These are phyloP conservation scores for Tenebrio molitor DNA, from an alignment of 1,140 invertebrate species.

Conservation along the genomic window DNA sequence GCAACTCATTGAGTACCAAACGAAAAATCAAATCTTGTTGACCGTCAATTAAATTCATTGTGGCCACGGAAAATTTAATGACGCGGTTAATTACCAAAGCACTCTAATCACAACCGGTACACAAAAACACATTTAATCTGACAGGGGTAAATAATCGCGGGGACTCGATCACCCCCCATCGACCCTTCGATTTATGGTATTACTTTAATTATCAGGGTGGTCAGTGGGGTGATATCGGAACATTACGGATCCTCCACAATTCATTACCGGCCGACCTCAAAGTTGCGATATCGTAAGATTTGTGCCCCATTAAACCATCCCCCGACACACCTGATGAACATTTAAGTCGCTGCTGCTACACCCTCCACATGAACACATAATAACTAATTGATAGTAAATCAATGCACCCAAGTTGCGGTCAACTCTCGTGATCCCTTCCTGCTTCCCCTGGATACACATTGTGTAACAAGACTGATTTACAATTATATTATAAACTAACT, in stretches of 20 bases:
- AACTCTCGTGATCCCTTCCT: constrained; percentile 1
- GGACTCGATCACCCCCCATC: background rate
- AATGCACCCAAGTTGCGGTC: background rate
- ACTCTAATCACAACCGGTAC: background rate
- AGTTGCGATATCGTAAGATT: constrained; percentile 6
- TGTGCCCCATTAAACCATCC: background rate
- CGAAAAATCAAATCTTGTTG: too few relatives aligned
- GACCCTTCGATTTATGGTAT: background rate
- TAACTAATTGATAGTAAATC: constrained; percentile 7
- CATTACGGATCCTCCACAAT: background rate
- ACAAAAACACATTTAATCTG: background rate
- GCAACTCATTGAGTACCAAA: too few relatives aligned
- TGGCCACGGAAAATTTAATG: too few relatives aligned
- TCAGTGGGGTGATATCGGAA: constrained; percentile 4
- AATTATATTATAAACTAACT: constrained; percentile 8
- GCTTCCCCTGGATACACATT: background rate
- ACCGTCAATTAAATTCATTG: too few relatives aligned
- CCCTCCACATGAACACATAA: background rate
- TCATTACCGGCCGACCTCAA: background rate
- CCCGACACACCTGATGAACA: constrained; percentile 1
- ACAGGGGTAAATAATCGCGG: background rate
- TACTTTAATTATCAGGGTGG: constrained; percentile 2
- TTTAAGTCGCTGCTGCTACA: background rate
- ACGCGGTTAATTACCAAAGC: background rate
- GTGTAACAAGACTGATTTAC: constrained; percentile 14